Base-by-base conservation (phyloP, 1,140 invertebrate species). In the Lerema accius region DNA sequence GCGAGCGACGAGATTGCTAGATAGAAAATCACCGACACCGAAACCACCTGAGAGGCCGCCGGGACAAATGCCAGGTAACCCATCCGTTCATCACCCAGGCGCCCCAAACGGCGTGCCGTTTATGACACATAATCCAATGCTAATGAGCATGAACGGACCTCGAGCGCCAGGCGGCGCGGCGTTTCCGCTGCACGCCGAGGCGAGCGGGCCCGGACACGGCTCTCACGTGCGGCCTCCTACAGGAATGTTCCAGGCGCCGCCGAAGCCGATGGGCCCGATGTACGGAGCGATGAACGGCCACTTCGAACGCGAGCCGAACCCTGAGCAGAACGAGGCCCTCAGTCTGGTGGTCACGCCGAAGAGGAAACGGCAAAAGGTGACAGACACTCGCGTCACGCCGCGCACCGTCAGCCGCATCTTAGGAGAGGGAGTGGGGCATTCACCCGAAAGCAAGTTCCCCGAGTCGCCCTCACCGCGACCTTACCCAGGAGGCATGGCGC, bases 351-450 rank as follows among this genome's bases (percentile, higher is more conserved):
- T 99, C 63, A 96, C 96, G 16, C 96, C 97, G 0, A 98, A 98
- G 91, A 98, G 98, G 92, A 99, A 98, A 92, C 93, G 98, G 13
- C 98, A 99, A 84, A 99, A 99, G 94, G 96, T 99, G 58, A 99
- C 98, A 10, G 98, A 99, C 84, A 98, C 98, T 37, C 93, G 98
- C 63, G 96, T 99, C 59, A 98, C 97, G 6, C 97, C 98, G 3
- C 93, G 97, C 59, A 97, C 96, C 32, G 96, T 97, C 6, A 96
- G 95, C 79, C 93, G 96, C 64, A 96, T 97, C 61, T 86, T 97
- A 60, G 96, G 96, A 55, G 96, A 96, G 69, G 95, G 95, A 16
- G 93, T 94, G 69, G 94, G 93, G 23, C 93, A 94, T 65, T 93
- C 94, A 14, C 93, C 94, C 5, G 92, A 92, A 61, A 90, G 80